Evolutionary conservation across 2,888 invertebrate species (phyloP).

Genomic region (Ferdinandea cuprea): DNA sequence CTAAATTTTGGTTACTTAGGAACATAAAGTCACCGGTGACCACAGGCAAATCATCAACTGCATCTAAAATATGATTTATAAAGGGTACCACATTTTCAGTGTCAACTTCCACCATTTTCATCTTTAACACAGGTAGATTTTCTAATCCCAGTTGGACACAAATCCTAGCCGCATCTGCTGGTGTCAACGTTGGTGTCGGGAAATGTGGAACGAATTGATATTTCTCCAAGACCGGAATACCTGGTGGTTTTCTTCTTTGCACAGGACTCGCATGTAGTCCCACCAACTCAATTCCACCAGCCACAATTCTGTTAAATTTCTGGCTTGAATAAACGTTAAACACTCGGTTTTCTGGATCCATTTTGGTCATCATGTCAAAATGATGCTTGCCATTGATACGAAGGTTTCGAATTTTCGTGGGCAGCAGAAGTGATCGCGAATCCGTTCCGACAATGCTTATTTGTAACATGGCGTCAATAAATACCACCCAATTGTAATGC

Average conservation of each 20-base stretch:
- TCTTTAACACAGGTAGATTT: slow-evolving; percentile 86
- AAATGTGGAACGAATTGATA: slow-evolving; percentile 89
- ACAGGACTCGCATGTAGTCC: slow-evolving; percentile 91
- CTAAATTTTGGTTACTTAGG: slow-evolving; percentile 79
- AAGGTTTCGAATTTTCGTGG: slow-evolving; percentile 89
- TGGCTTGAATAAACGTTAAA: slow-evolving; percentile 80
- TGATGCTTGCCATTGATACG: slow-evolving; percentile 88
- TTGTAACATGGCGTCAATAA: slow-evolving; percentile 95
- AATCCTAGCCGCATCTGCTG: slow-evolving; percentile 85
- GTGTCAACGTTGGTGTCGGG: slow-evolving; percentile 76
- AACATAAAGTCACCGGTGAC: slow-evolving; percentile 87
- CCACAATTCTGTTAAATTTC: slow-evolving; percentile 83
- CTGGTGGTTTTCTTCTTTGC: slow-evolving; percentile 87
- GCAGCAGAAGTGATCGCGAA: slow-evolving; percentile 88
- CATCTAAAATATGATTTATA: slow-evolving; percentile 85
- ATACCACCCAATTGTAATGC: slow-evolving; percentile 93
- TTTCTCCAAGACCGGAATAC: slow-evolving; percentile 90
- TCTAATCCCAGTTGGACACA: slow-evolving; percentile 89
- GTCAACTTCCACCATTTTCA: slow-evolving; percentile 86
- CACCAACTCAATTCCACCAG: slow-evolving; percentile 90
- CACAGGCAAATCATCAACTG: slow-evolving; percentile 88
- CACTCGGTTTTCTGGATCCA: slow-evolving; percentile 79
- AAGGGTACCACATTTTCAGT: slow-evolving; percentile 84
- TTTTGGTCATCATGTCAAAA: slow-evolving; percentile 83
- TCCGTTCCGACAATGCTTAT: slow-evolving; percentile 89